Conservation (phyloP, 2,888 invertebrate species). For the Agrilus biguttatus region DNA sequence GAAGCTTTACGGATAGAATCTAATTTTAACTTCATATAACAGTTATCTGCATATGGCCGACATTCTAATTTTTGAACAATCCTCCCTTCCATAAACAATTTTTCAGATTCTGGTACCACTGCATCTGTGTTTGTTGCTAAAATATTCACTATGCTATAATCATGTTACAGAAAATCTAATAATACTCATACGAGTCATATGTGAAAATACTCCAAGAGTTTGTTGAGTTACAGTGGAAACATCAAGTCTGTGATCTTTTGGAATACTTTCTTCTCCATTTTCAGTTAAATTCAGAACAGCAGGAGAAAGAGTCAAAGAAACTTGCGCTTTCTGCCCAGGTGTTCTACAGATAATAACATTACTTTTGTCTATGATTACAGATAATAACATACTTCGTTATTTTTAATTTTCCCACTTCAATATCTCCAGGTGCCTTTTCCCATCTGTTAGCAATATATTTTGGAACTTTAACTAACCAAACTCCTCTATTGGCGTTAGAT, state of each 20-base stretch:
- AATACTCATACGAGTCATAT: conserved; percentile 51
- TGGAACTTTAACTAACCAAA: conserved; percentile 94
- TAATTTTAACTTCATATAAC: conserved; percentile 82
- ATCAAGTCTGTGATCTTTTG: conserved; percentile 82
- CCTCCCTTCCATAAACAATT: conserved; percentile 80
- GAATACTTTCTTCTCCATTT: conserved; percentile 65
- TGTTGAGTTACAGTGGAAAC: conserved; percentile 84
- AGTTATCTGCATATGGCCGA: conserved; percentile 72
- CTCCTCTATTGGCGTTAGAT: conserved; percentile 77
- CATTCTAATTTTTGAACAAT: conserved; percentile 96
- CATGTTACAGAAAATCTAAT: conserved; percentile 3
- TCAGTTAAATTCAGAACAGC: conserved; percentile 66
- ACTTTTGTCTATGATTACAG: background rate
- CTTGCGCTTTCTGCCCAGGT: conserved; percentile 72
- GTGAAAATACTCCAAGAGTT: conserved; percentile 85
- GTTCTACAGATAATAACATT: conserved; percentile 26
- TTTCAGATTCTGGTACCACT: conserved; percentile 64
- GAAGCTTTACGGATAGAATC: conserved; percentile 78
- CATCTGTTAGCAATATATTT: conserved; percentile 93
- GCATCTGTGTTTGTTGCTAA: conserved; percentile 48
- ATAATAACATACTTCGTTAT: conserved; percentile 51
- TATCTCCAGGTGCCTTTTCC: conserved; percentile 82
- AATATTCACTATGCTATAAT: conserved; percentile 6
- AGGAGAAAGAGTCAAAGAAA: conserved; percentile 71
- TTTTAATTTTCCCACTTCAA: conserved; percentile 86